These are phyloP conservation scores for Scolopax rusticola DNA, from an alignment of 2,797 vertebrate species.

Conservation along the genomic window DNA sequence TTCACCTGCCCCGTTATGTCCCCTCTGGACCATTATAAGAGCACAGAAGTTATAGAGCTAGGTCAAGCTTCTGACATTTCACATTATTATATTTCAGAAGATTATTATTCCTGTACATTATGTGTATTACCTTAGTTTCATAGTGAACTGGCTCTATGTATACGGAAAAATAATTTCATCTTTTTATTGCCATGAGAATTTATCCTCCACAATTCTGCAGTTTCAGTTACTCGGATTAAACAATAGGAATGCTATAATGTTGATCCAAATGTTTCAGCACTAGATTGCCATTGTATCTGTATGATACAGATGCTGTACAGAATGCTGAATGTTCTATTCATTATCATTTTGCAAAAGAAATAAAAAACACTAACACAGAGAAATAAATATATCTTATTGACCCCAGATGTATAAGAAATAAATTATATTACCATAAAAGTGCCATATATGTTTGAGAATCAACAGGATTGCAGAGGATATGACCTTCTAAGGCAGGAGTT, in stretches of 20 bases:
- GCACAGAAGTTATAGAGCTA: not conserved
- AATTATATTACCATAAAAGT: conserved; percentile 87
- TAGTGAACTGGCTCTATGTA: not conserved
- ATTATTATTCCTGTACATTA: conserved; percentile 3
- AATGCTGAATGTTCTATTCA: conserved; percentile 23
- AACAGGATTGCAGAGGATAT: conserved; percentile 93
- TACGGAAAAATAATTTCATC: not conserved
- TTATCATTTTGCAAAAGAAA: conserved; percentile 49
- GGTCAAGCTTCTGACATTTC: not conserved
- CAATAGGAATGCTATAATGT: not conserved
- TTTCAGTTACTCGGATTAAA: conserved; percentile 28
- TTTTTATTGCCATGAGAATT: conserved; percentile 30
- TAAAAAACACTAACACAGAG: conserved; percentile 3
- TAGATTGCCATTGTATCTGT: not conserved
- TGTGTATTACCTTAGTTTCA: not conserved
- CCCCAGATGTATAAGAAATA: conserved; percentile 19
- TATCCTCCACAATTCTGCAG: not conserved
- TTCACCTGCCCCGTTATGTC: not conserved
- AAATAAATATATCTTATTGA: not conserved
- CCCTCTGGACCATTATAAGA: not conserved
- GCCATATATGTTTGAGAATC: conserved; percentile 88
- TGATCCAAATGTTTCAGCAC: conserved; percentile 30
- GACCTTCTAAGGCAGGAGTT: conserved; percentile 89
- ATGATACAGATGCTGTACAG: not conserved
- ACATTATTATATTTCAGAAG: not conserved